Percentiles rank a stretch among this genome's conserved stretches.
Conservation (phyloP, 2,113 vertebrate species). For the Rhegmatorhina hoffmannsi region DNA sequence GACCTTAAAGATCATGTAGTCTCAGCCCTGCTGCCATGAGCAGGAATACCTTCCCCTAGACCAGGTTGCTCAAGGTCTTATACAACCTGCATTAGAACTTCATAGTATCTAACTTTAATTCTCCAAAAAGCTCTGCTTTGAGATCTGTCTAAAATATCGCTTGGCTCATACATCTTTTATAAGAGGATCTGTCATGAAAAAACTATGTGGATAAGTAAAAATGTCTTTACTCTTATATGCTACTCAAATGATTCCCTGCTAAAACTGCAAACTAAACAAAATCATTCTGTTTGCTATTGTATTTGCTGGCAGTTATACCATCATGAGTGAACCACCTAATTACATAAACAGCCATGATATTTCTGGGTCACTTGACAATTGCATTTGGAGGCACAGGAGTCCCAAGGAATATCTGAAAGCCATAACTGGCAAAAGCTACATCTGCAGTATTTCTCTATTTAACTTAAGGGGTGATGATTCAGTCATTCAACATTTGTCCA, state of each 20-base stretch:
- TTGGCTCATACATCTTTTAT: not conserved
- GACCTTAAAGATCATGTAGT: not conserved
- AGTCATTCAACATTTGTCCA: conserved; percentile 52
- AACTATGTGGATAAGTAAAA: not conserved
- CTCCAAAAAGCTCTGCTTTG: not conserved
- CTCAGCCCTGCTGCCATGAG: not conserved
- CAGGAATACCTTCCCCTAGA: not conserved
- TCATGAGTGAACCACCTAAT: conserved; percentile 12
- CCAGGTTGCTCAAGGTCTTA: not conserved
- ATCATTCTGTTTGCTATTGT: not conserved
- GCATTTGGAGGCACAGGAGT: conserved; percentile 31
- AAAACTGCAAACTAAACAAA: not conserved
- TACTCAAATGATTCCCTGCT: not conserved
- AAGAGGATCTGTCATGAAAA: not conserved
- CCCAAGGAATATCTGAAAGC: conserved; percentile 17
- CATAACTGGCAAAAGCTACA: conserved; percentile 18
- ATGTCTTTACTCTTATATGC: not conserved
- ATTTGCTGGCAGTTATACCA: not conserved
- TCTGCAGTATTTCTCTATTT: conserved; percentile 58
- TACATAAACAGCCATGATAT: conserved; percentile 32
- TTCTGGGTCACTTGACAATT: conserved; percentile 55
- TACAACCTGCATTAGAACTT: not conserved
- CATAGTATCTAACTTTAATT: not conserved
- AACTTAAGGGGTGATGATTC: conserved; percentile 51
- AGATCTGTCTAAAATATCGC: not conserved